These are phyloP conservation scores for Blomia tropicalis DNA, from an alignment of 2,888 invertebrate species.

Conservation along the genomic window DNA sequence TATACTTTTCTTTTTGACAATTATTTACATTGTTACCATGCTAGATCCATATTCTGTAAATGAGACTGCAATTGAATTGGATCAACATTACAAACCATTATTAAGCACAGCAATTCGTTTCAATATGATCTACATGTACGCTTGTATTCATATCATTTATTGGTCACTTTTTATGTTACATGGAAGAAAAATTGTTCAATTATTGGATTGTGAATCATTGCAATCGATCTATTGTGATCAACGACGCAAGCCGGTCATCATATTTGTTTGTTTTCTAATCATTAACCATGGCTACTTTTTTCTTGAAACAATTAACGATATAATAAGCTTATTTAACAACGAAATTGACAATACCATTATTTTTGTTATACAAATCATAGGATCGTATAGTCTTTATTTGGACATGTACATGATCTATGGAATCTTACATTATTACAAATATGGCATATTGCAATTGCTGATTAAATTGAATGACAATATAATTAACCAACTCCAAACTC, in stretches of 20 bases:
- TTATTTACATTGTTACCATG: background rate
- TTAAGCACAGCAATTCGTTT: background rate
- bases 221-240: background rate
- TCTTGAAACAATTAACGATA: background rate
- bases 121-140: background rate
- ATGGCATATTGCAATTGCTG: background rate
- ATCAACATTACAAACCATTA: slow-evolving; percentile 3
- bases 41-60: background rate
- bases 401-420: background rate
- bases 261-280: no score
- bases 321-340: background rate
- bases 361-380: background rate
- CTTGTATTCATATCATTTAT: background rate
- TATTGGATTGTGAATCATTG: background rate
- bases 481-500: no score
- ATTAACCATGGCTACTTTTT: background rate
- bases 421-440: background rate
- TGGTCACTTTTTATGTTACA: background rate
- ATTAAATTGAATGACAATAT: background rate
- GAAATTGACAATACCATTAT: background rate
- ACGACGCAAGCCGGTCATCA: background rate
- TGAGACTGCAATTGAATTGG: background rate
- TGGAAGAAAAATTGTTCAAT: background rate
- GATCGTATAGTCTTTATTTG: background rate
- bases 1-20: background rate